phyloP scores from a whole-genome alignment of 1,140 invertebrate genomes.

The Limonius californicus region DNA sequence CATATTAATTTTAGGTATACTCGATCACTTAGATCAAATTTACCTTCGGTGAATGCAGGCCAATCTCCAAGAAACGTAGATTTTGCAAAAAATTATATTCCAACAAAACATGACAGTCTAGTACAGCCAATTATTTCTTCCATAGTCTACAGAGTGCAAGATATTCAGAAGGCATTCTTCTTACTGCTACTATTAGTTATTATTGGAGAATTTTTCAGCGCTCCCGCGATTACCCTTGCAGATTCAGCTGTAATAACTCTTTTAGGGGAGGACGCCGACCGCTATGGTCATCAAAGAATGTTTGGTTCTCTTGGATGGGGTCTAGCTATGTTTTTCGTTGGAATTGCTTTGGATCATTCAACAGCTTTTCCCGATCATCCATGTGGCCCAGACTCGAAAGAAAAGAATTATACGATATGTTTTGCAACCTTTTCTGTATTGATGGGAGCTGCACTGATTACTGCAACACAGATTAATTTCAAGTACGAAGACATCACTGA shows the following conservation, averaged over 20 bases:
- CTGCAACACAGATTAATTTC: slow-evolving; percentile 83
- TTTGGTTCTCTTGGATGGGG: slow-evolving; percentile 96
- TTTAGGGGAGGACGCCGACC: slow-evolving; percentile 86
- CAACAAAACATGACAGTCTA: slow-evolving; percentile 68
- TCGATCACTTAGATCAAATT: slow-evolving; percentile 31
- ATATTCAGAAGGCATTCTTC: slow-evolving; percentile 96
- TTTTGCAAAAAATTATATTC: slow-evolving; percentile 80
- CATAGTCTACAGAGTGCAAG: slow-evolving; percentile 82
- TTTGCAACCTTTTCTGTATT: slow-evolving; percentile 97
- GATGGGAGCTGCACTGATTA: slow-evolving; percentile 92
- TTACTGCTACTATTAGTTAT: slow-evolving; percentile 86
- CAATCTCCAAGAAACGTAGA: slow-evolving; percentile 72
- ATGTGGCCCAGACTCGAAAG: slow-evolving; percentile 80
- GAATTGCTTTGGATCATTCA: slow-evolving; percentile 96
- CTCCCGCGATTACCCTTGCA: slow-evolving; percentile 95
- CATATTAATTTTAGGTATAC: slow-evolving; percentile 25
- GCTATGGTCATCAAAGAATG: slow-evolving; percentile 96
- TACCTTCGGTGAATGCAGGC: slow-evolving; percentile 51
- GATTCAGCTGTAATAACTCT: slow-evolving; percentile 90
- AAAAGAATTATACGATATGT: slow-evolving; percentile 98
- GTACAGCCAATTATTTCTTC: slow-evolving; percentile 90
- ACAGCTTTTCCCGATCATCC: slow-evolving; percentile 86
- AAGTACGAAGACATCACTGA: slow-evolving; percentile 60
- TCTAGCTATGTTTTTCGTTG: slow-evolving; percentile 97
- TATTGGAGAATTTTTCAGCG: slow-evolving; percentile 96